Evolutionary conservation across 1,140 invertebrate genomes (phyloP), one percentile per base, ranked within the genome.

Genomic region (Drosophila orena): DNA sequence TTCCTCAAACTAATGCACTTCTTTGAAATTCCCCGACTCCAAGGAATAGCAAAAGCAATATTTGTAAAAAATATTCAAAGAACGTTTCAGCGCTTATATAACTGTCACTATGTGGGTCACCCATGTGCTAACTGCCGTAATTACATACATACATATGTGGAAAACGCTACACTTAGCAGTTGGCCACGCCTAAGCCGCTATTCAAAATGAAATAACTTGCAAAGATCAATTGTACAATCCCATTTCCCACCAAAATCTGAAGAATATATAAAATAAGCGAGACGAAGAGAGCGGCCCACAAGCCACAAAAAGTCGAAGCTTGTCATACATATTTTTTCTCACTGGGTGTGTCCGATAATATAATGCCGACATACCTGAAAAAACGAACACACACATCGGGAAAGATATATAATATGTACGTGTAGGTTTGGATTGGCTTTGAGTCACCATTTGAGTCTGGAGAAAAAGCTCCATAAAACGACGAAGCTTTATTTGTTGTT

Each of bases 271-370:
- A 22, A 30, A 54, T 4, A 47, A 42, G 17, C 57, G 59, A 58
- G 24, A 11, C 14, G 24, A 11, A 15, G 20, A 61, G 53, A 42
- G 35, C 30, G 12, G 37, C 59, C 34, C 24, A 6, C 17, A 61
- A 57, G n/a, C n/a, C n/a, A n/a, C n/a, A n/a, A n/a, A n/a, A 35
- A 30, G 14, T 15, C 27, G 7, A 4, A 57, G 35, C 58, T 61
- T 20, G 52, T 53, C 57, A 55, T 1, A 38, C 34, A 53, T 11
- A 38, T 60, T 55, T 40, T 55, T 60, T 56, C 34, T 61, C 53
- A 42, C 53, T 61, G 59, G 59, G 59, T 58, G 59, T 61, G 59
- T 61, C 59, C 59, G 24, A 58, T 58, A 61, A 30, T 58, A 58
- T 40, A 61, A 30, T 56, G 37, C 35, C 57, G 3, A 58, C 8